Evolutionary conservation across 2,888 invertebrate species (phyloP), one percentile per base, ranked within the genome.

Genomic region (Nycteola revayana): DNA sequence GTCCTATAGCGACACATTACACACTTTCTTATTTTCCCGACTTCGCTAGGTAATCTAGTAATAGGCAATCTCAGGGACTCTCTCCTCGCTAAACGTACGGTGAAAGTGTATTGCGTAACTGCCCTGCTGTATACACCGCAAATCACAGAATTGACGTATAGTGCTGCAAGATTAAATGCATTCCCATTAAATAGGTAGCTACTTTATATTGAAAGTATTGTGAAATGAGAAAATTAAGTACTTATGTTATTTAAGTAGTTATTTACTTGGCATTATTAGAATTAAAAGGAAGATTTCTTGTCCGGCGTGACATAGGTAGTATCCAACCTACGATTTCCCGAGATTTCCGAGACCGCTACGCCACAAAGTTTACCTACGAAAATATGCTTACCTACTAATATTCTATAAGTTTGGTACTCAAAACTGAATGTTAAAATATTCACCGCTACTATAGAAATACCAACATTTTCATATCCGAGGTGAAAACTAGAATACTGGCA

Each of bases 101-200:
- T 75, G 86, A 86, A 86, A 86, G 86, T 77, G 57, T 42, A 63
- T 86, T 86, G 74, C 80, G 72, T 83, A 86, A 86, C 71, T 41
- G 70, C 79, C 76, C 75, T 73, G 55, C 55, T 46, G 68, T 65
- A 66, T 65, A 66, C 62, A 75, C 81, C 75, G 76, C 83, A 78
- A 82, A 81, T 80, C 77, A 72, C 60, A 59, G 63, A 74, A 71
- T 66, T 67, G 71, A 72, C 68, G 59, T 24, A 49, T 49, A 46
- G 35, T 48, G 38, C 41, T 43, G 38, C 42, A 33, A 56, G 40
- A 49, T 42, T 46, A 44, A 41, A 28, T 35, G 25, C 22, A 31
- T 48, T 59, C 48, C 50, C 44, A 49, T 49, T 45, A 46, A 7
- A n/a, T n/a, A n/a, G n/a, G n/a, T n/a, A n/a, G n/a, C n/a, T n/a